Base-by-base conservation (phyloP, 2,888 invertebrate species). In the Polydesmus complanatus region DNA sequence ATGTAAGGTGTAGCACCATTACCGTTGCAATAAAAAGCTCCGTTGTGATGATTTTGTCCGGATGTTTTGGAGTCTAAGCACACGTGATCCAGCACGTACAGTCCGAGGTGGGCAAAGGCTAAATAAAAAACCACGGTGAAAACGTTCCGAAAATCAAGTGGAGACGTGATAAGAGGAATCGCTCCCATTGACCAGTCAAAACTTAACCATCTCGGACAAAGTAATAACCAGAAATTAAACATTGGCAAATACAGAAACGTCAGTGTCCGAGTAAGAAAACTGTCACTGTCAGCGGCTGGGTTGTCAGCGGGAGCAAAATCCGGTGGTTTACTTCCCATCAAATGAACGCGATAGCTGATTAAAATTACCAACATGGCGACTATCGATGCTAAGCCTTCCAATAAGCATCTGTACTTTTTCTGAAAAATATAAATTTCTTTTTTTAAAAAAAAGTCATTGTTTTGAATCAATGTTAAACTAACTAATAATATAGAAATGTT, bases 111-210 rank as follows among this genome's bases (percentile, higher is more conserved):
- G 26, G 64, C 64, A 27, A 73, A 64, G 21, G 66, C 60, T 19
- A 62, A 76, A 75, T 94, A 96, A 72, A 95, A 86, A 63, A 83
- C 75, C 23, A 85, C 70, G 2, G 89, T 83, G 64, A 83, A 78
- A 61, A 88, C 72, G 74, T 92, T 92, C 65, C 96, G 80, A 3
- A 80, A 77, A 74, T 97, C 96, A 68, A 82, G 78, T 21, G 89
- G 68, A 27, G 83, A 81, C 55, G 83, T 83, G 67, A 97, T 83
- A 64, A 89, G 81, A 8, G 94, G 92, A 69, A 97, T 84, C 1
- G 96, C 86, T 69, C 94, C 93, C 96, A 97, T 96, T 26, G 95
- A 94, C 97, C 96, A 97, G 76, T 97, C 96, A 77, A 95, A 97
- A 74, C 94, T 94, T 60, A 97, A 79, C 67, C 85, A 83, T 68